These are phyloP conservation scores for Botrylloides violaceus DNA, from an alignment of 23 tunicate species.

Conservation along the genomic window DNA sequence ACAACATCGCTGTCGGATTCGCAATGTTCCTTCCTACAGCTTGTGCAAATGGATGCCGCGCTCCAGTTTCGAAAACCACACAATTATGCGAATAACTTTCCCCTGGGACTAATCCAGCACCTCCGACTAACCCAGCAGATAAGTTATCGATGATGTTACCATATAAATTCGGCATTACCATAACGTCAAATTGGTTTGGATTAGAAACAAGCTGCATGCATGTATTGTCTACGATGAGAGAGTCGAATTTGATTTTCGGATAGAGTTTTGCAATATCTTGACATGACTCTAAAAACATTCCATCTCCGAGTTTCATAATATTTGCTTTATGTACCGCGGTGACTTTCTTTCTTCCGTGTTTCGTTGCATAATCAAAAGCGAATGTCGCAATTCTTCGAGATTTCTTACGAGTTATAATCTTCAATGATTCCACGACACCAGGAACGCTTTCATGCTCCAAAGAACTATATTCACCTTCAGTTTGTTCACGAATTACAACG, in stretches of 20 bases:
- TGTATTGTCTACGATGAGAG: constrained; percentile 80
- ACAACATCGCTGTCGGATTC: constrained; percentile 73
- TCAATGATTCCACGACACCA: constrained; percentile 79
- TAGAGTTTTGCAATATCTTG: constrained; percentile 51
- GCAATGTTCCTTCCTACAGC: constrained; percentile 84
- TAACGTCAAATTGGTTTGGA: constrained; percentile 81
- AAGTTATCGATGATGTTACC: constrained; percentile 89
- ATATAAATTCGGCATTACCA: constrained; percentile 92
- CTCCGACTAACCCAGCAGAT: constrained; percentile 88
- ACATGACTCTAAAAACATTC: constrained; percentile 71
- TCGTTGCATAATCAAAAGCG: constrained; percentile 86
- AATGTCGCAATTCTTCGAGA: constrained; percentile 72
- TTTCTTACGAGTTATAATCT: constrained; percentile 55
- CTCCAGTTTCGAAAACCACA: constrained; percentile 85
- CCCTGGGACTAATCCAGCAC: constrained; percentile 91
- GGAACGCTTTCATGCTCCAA: constrained; percentile 84
- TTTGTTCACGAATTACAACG: constrained; percentile 77
- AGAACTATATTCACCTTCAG: constrained; percentile 88
- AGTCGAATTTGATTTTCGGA: constrained; percentile 67
- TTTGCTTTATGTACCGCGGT: constrained; percentile 90
- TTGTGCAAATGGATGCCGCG: constrained; percentile 86
- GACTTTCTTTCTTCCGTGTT: constrained; percentile 52
- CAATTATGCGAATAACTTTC: constrained; percentile 61
- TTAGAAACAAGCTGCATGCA: constrained; percentile 84
- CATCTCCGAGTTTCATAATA: constrained; percentile 78